Evolutionary conservation across 2,113 vertebrate species (phyloP), one percentile per base, ranked within the genome.

Genomic region (Chaetorhynchus papuensis): DNA sequence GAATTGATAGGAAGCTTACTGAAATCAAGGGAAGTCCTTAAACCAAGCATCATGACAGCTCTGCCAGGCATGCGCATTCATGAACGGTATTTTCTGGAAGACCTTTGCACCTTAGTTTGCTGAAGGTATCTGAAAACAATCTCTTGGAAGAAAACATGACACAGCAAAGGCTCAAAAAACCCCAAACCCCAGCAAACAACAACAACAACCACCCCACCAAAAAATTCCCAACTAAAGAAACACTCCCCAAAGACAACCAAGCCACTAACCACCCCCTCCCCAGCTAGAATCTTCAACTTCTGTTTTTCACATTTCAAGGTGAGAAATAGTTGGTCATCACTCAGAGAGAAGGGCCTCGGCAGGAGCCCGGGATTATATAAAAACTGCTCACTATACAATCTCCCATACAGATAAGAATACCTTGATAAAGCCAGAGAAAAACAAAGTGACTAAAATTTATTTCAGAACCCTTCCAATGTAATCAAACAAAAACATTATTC

Each of bases 361-460:
- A 53, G 44, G 19, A 89, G 39, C 35, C 57, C 59, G 83, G 52
- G 76, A 72, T 82, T 85, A 12, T 66, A 52, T 64, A 61, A 65
- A 76, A 91, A 45, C 27, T 89, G 64, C 45, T 95, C n/a, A 45
- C 83, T 91, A n/a, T n/a, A 69, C 60, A 64, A 86, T 27, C 37
- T 91, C 60, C 57, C 50, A 10, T 59, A 89, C 41, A 92, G 59
- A 79, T 71, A 80, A 87, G 47, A 72, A 74, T 69, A 89, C 56
- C 64, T 89, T 56, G 42, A 89, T 70, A 81, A 95, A 83, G 70
- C 31, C 79, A 88, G 66, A 85, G 75, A 72, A 50, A 76, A 47
- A 50, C 22, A 39, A 69, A 61, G 22, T 44, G 21, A 60, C 26
- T 83, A 65, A 82, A 39, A 77, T 75, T 66, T 83, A 30, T 81